phyloP scores from a whole-genome alignment of 1,140 invertebrate genomes.

The Micrasema minimum region DNA sequence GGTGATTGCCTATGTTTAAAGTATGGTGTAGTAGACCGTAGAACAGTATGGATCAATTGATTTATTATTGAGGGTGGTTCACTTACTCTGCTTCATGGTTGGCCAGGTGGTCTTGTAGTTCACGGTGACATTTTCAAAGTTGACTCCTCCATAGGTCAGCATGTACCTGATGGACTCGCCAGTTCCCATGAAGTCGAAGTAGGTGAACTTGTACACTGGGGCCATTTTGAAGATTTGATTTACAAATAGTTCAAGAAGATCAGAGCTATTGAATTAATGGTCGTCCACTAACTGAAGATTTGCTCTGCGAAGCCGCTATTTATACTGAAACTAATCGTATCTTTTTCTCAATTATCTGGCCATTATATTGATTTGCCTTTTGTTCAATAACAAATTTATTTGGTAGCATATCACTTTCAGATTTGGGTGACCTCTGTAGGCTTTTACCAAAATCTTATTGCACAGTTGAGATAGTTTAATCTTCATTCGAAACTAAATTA shows the following conservation, averaged over 20 bases:
- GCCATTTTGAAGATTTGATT: conserved; percentile 37
- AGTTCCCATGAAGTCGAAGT: conserved; percentile 68
- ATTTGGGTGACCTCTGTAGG: background rate
- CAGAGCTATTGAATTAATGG: conserved; percentile 39
- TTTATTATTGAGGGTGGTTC: too few relatives aligned
- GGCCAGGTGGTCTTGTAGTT: conserved; percentile 70
- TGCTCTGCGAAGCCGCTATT: conserved; percentile 9
- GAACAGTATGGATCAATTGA: too few relatives aligned
- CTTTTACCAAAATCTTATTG: conserved; percentile 1
- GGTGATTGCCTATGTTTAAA: too few relatives aligned
- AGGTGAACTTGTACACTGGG: conserved; percentile 48
- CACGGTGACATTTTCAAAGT: conserved; percentile 76
- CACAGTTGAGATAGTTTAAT: background rate
- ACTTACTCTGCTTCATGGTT: conserved; percentile 65
- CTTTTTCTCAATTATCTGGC: too few relatives aligned
- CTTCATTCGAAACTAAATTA: background rate
- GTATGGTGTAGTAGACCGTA: too few relatives aligned
- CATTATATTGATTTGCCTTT: background rate
- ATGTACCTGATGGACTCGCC: conserved; percentile 80
- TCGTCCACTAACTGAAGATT: conserved; percentile 43
- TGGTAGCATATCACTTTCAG: background rate
- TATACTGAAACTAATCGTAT: background rate
- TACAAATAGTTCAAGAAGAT: conserved; percentile 16
- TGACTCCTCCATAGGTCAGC: conserved; percentile 73
- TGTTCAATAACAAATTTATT: background rate